Base-by-base conservation (phyloP, 2,888 invertebrate species). In the Cecidostiba fungosa region DNA sequence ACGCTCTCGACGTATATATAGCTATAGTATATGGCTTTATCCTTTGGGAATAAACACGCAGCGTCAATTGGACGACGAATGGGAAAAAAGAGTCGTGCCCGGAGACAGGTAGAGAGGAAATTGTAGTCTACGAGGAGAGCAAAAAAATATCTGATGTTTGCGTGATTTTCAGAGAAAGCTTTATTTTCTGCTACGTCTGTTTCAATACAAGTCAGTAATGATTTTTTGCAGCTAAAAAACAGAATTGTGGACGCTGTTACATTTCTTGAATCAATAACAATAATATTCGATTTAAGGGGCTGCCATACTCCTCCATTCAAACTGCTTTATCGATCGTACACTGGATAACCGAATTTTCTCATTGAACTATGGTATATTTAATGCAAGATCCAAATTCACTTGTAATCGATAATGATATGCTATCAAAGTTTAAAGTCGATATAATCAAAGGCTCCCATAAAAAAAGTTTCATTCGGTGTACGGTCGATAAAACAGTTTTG, bases 41-140 rank as follows among this genome's bases (percentile, higher is more conserved):
- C 80, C 80, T 73, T 73, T 81, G 80, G 80, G 80, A 19, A 81
- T 81, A 73, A 81, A 47, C 78, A 59, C 59, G 73, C 59, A 3
- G 39, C 50, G 72, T 23, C 72, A 80, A 80, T 72, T 72, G 80
- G 59, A 72, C 73, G 39, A 19, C 54, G 73, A 72, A 73, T 73
- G 73, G 59, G 39, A 72, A 23, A n/a, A 59, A 36, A 39, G 73
- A 72, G 39, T 2, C 32, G 16, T 19, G 19, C 32, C 66, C 32
- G 36, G 54, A 12, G 54, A 36, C n/a, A 82, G 74, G 23, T 32
- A 32, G 47, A 74, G 73, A 73, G 29, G 19, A 69, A 12, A 23
- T 62, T 62, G 10, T 26, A 23, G 50, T 62, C n/a, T 62, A 23
- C 26, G 70, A 39, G 10, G 70, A 1, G 70, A 39, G 39, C 19